Base-by-base conservation (phyloP, 2,797 vertebrate genomes). In the Microctenopoma steveboyesi region DNA sequence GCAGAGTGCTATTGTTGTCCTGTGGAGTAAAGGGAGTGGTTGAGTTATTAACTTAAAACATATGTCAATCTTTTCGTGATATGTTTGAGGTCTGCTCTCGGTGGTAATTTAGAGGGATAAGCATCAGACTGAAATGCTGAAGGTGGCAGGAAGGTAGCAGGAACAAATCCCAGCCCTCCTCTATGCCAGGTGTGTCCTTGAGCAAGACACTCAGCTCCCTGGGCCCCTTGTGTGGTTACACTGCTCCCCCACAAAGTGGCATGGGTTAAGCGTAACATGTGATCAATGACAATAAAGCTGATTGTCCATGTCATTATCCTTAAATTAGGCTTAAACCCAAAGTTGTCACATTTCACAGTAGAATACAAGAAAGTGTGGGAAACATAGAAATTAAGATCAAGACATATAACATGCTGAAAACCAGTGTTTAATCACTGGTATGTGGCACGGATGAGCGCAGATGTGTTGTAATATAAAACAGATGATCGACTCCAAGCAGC, bases 1-100 rank as follows among this genome's bases (percentile, higher is more conserved):
- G 71, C 52, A 39, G 47, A 58, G 39, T 14, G 25, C 37, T 67
- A 59, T 74, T 60, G 65, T 82, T 74, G 49, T 66, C 15, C 49
- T 49, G 28, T 39, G 69, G 59, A 61, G 74, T 39, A 56, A 75
- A 63, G 63, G 76, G 79, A 80, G 72, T 48, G 62, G 72, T 64
- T 59, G 47, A 55, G 33, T 57, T 62, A 77, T 81, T 88, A 84
- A 90, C 60, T 74, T 40, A 74, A 83, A 81, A 82, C 88, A 89
- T 81, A 89, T 89, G 84, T 78, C 48, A 18, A 45, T 71, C 74
- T 70, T 82, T 75, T 75, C 43, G 10, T 70, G 63, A 56, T 30
- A 77, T 81, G 74, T 81, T 77, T 74, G 55, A 56, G 79, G 67
- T 77, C 63, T 61, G 55, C 48, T 37, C 18, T 18, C 18, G 18